A percentile compares a stretch with the other conserved stretches of the same genome.
phyloP scores from a whole-genome alignment of 2,113 vertebrate genomes.

The Copsychus sechellarum region DNA sequence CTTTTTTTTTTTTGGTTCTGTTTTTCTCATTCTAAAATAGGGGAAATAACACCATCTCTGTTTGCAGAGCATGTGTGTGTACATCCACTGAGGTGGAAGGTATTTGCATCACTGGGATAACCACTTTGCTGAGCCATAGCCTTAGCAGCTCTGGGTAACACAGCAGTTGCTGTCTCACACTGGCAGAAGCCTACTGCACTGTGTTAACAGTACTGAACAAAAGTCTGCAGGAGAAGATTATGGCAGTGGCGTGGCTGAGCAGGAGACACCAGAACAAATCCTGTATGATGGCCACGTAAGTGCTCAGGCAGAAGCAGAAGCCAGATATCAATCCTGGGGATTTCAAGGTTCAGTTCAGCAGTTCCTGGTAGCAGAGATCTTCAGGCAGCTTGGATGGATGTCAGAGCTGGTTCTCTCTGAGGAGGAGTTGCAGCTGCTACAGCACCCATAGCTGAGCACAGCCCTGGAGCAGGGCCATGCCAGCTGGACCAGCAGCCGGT shows the following conservation, averaged over 20 bases:
- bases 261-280: not conserved
- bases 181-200: not conserved
- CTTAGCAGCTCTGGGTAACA: not conserved
- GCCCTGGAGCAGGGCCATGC: not conserved
- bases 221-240: not conserved
- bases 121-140: not conserved
- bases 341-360: not conserved
- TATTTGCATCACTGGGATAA: not conserved
- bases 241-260: not conserved
- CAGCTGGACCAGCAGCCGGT: not conserved
- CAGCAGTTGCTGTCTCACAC: not conserved
- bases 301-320: not conserved
- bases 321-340: not conserved
- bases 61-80: not conserved
- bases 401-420: not conserved
- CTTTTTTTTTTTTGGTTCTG: not conserved
- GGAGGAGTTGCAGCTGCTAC: accelerated
- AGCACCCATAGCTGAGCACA: not conserved
- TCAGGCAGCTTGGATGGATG: not conserved
- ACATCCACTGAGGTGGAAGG: not conserved
- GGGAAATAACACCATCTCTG: not conserved
- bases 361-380: not conserved
- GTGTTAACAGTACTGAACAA: not conserved
- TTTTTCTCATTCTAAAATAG: not conserved
- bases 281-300: not conserved